phyloP scores from a whole-genome alignment of 2,888 invertebrate genomes.

The Apeira syringaria region DNA sequence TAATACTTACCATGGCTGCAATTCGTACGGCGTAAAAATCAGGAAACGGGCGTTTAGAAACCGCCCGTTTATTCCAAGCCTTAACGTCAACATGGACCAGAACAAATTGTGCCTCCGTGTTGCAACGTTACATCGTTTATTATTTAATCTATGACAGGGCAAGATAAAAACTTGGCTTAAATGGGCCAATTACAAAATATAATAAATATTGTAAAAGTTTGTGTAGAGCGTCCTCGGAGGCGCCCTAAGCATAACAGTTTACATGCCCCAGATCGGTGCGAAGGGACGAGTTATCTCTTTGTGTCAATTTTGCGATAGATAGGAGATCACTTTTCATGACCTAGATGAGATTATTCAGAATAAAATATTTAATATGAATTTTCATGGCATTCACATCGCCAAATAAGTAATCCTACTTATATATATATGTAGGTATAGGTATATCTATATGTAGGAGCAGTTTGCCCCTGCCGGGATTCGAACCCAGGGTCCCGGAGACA shows the following conservation, averaged over 20 bases:
- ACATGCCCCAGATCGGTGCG: slow-evolving; percentile 61
- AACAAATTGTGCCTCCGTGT: slow-evolving; percentile 43
- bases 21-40: too few species aligned
- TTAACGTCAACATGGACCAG: slow-evolving; percentile 41
- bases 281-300: slow-evolving; percentile 68
- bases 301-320: slow-evolving; percentile 57
- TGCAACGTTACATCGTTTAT: slow-evolving; percentile 51
- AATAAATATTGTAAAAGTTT: slow-evolving; percentile 74
- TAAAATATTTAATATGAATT: too few species aligned
- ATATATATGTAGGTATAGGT: too few species aligned
- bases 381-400: too few species aligned
- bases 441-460: too few species aligned
- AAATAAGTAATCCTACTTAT: too few species aligned
- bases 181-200: slow-evolving; percentile 78
- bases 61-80: slow-evolving; percentile 1
- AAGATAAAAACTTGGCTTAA: slow-evolving; percentile 53
- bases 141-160: slow-evolving; percentile 58
- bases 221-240: slow-evolving; percentile 49
- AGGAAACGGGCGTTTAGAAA: too few species aligned
- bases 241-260: slow-evolving; percentile 72
- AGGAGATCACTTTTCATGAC: slow-evolving; percentile 22
- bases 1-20: too few species aligned
- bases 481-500: too few species aligned
- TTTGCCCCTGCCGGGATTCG: too few species aligned
- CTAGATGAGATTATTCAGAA: not conserved